Conservation (phyloP, 2,113 vertebrate species). For the Hirundichthys speculiger region DNA sequence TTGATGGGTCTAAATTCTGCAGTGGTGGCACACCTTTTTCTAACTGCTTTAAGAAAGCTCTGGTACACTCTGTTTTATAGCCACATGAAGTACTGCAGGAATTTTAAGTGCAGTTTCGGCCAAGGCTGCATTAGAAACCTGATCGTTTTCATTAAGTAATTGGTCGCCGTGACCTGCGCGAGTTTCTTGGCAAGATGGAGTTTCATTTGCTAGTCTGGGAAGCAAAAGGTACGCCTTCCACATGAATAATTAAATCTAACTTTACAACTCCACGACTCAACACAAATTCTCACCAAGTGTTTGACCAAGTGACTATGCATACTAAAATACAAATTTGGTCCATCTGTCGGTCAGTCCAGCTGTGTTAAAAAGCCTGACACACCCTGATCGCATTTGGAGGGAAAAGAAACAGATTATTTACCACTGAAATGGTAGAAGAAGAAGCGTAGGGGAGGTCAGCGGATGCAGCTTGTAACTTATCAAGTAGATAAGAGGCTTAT, state of each 20-base stretch:
- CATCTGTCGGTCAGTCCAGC: background rate
- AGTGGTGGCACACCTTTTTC: conserved; percentile 60
- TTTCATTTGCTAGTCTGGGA: conserved; percentile 78
- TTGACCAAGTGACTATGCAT: conserved; percentile 21
- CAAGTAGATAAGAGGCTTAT: conserved; percentile 65
- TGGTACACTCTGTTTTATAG: conserved; percentile 64
- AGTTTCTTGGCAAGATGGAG: conserved; percentile 73
- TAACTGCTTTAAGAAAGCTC: conserved; percentile 51
- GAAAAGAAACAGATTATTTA: conserved; percentile 36
- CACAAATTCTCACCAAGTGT: conserved; percentile 41
- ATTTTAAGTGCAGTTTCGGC: conserved; percentile 38
- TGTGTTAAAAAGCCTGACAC: conserved; percentile 35
- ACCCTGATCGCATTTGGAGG: conserved; percentile 19
- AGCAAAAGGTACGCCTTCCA: conserved; percentile 73
- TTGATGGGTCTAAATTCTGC: conserved; percentile 64
- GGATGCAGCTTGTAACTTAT: conserved; percentile 46
- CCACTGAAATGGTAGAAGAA: conserved; percentile 29
- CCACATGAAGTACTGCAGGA: conserved; percentile 43
- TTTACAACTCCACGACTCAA: conserved; percentile 65
- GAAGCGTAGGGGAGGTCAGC: conserved; percentile 30
- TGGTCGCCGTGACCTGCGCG: conserved; percentile 72
- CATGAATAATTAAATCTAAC: conserved; percentile 78
- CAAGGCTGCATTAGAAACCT: conserved; percentile 70
- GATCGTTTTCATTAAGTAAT: conserved; percentile 82
- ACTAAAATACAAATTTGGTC: too few species aligned